These are phyloP conservation scores for Lepisosteus osseus DNA, from an alignment of 2,113 vertebrate genomes.

Conservation along the genomic window DNA sequence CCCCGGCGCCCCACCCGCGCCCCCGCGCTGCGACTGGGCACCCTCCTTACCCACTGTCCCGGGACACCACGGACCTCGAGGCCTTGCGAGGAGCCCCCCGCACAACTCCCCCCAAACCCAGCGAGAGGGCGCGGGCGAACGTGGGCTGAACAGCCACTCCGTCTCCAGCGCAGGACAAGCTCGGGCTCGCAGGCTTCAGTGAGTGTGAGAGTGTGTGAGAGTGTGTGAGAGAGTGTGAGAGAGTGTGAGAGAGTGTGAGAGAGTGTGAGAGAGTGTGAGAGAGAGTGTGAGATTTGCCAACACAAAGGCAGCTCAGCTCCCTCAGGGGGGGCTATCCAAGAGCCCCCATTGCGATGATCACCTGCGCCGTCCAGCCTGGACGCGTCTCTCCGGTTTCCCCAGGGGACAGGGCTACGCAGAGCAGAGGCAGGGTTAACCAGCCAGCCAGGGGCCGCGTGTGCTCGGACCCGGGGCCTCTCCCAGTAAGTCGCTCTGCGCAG, in stretches of 20 bases:
- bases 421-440: too few species aligned
- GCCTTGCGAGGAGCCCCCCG: too few species aligned
- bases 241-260: constrained; percentile 16
- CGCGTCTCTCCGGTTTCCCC: constrained; percentile 62
- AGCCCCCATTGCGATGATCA: constrained; percentile 16
- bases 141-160: constrained; percentile 8
- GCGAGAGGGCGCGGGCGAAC: too few species aligned
- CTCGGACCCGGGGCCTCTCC: too few species aligned
- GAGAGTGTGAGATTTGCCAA: constrained; percentile 22
- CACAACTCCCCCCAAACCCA: too few species aligned
- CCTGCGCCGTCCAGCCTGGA: constrained; percentile 42
- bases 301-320: neutral
- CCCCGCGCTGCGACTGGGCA: too few species aligned
- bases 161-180: neutral
- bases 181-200: neutral
- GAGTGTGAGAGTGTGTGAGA: constrained; percentile 16
- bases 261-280: constrained; percentile 19
- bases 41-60: too few species aligned
- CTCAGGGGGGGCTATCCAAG: too few species aligned
- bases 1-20: constrained; percentile 47
- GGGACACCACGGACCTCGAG: too few species aligned
- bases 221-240: constrained; percentile 20
- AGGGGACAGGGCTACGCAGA: constrained; percentile 44
- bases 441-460: too few species aligned
- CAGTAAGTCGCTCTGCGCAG: too few species aligned